Conservation (phyloP, 92 coral and sea anemone species). For the Hydrozoanthus gracilis region DNA sequence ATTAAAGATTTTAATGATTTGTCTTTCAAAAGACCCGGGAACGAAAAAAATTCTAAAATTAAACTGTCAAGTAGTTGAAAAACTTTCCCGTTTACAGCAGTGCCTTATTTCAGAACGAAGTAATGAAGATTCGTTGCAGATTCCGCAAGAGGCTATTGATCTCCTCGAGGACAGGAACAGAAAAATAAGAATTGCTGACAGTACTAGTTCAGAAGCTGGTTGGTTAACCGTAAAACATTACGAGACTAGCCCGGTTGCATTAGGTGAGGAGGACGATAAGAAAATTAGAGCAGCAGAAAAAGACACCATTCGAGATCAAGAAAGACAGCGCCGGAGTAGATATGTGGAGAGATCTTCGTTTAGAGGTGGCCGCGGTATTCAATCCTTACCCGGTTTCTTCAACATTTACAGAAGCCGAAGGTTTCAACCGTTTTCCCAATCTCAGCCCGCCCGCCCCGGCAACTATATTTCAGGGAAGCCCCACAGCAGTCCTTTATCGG, state of each 20-base stretch:
- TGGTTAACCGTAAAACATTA: constrained; percentile 18
- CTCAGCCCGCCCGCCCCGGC: neutral
- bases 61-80: too few relatives aligned
- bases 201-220: too few relatives aligned
- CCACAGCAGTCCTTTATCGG: neutral
- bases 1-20: neutral
- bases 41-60: neutral
- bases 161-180: too few relatives aligned
- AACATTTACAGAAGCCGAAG: neutral
- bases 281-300: constrained; percentile 45
- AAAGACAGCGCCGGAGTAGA: neutral
- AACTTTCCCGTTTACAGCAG: too few relatives aligned
- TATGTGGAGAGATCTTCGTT: neutral
- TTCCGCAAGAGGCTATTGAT: too few relatives aligned
- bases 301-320: constrained; percentile 33
- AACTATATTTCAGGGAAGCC: neutral
- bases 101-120: too few relatives aligned
- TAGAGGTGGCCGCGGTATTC: neutral
- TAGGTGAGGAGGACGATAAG: constrained; percentile 18
- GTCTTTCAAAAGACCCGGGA: neutral
- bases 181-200: constrained; percentile 29
- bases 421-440: neutral
- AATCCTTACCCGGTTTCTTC: neutral
- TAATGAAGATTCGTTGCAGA: too few relatives aligned
- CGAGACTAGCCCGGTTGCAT: constrained; percentile 28